Percentiles rank a stretch among this genome's conserved stretches.
These are phyloP conservation scores for Aphidius colemani DNA, from an alignment of 2,888 invertebrate genomes.

Conservation along the genomic window DNA sequence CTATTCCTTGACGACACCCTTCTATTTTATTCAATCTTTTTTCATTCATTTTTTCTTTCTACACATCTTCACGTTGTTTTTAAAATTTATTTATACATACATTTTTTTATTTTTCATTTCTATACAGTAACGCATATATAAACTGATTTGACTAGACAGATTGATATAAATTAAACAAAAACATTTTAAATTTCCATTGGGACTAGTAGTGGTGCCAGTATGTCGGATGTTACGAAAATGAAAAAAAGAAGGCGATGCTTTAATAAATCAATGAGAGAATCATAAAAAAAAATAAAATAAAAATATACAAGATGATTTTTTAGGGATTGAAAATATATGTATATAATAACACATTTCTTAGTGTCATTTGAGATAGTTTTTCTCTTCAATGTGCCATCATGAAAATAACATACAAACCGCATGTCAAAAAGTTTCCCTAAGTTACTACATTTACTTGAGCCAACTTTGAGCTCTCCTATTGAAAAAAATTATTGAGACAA, in stretches of 20 bases:
- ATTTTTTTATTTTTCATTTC: too few relatives aligned
- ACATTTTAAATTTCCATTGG: slow-evolving; percentile 18
- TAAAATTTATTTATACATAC: neutral
- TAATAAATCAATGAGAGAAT: slow-evolving; percentile 24
- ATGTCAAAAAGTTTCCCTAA: slow-evolving; percentile 23
- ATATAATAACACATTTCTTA: neutral
- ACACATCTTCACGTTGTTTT: too few relatives aligned
- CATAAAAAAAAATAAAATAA: slow-evolving; percentile 15
- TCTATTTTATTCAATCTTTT: neutral
- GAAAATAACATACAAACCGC: slow-evolving; percentile 1
- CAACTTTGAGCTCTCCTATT: slow-evolving; percentile 16
- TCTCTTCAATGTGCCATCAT: neutral
- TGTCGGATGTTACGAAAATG: slow-evolving; percentile 18
- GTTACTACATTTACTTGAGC: slow-evolving; percentile 37
- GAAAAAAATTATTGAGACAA: slow-evolving; percentile 17
- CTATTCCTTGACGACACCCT: neutral
- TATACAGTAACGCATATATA: slow-evolving; percentile 2
- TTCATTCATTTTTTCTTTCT: too few relatives aligned
- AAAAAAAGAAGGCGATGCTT: slow-evolving; percentile 3
- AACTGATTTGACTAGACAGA: slow-evolving; percentile 14
- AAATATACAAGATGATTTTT: slow-evolving; percentile 21
- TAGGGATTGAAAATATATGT: neutral
- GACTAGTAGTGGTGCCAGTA: slow-evolving; percentile 9
- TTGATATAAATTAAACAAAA: slow-evolving; percentile 23
- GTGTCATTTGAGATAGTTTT: neutral